These are phyloP conservation scores for Aurelia coerulea DNA, from an alignment of 30 jellyfish, hydroid and myxozoan genomes.

Conservation along the genomic window DNA sequence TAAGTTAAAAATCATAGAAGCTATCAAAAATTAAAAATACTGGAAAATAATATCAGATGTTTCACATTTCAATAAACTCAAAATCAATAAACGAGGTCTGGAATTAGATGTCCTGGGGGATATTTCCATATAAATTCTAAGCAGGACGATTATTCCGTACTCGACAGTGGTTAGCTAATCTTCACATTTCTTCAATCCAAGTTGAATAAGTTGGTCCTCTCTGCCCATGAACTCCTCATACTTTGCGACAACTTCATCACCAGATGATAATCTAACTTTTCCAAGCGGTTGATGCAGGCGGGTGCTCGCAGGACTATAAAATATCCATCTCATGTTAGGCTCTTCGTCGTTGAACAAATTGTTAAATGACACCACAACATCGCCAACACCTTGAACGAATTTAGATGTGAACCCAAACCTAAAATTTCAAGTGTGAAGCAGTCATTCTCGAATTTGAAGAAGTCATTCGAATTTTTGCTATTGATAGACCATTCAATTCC, in stretches of 20 bases:
- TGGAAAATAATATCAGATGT: no score
- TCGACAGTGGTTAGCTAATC: no score
- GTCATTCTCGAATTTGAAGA: no score
- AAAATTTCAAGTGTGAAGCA: background rate
- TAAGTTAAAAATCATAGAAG: no score
- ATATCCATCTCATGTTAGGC: constrained; percentile 65
- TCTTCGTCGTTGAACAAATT: constrained; percentile 72
- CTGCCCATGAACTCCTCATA: constrained; percentile 56
- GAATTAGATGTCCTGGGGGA: no score
- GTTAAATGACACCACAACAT: constrained; percentile 69
- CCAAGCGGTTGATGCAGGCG: constrained; percentile 45
- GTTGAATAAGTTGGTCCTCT: constrained; percentile 73
- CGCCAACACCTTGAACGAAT: constrained; percentile 62
- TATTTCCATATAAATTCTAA: no score
- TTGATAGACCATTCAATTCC: no score
- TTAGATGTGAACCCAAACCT: constrained; percentile 55
- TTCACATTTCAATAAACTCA: no score
- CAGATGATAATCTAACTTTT: constrained; percentile 46
- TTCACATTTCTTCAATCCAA: constrained; percentile 23
- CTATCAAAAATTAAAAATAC: no score
- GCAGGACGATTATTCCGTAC: no score
- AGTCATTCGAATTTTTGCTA: no score
- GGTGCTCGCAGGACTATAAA: constrained; percentile 70
- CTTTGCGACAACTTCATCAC: constrained; percentile 74
- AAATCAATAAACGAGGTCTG: no score